Evolutionary conservation across 2,888 invertebrate genomes (phyloP).

Genomic region (Caenorhabditis wallacei): DNA sequence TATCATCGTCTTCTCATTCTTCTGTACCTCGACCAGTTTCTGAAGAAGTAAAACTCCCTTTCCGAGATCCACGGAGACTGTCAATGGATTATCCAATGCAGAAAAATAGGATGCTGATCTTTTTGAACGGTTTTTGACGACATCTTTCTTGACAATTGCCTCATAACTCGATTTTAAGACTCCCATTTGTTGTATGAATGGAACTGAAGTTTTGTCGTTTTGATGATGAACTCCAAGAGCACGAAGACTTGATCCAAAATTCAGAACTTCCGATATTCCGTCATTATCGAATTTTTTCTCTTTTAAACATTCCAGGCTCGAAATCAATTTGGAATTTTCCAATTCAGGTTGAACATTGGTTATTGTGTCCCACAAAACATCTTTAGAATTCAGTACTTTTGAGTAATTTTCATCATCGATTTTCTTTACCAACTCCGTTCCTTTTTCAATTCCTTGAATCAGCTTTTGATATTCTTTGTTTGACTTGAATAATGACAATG

Average conservation of each 20-base stretch:
- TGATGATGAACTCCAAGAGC: neutral
- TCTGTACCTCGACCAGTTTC: neutral
- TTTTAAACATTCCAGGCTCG: neutral
- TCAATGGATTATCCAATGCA: neutral
- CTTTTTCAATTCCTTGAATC: too few species aligned
- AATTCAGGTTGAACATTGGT: neutral
- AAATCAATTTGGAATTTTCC: neutral
- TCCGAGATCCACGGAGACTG: neutral
- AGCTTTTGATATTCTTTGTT: too few species aligned
- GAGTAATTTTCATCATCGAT: too few species aligned
- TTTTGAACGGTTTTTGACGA: neutral
- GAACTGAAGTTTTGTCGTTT: neutral
- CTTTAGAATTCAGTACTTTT: too few species aligned
- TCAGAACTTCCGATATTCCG: neutral
- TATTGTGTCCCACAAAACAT: too few species aligned
- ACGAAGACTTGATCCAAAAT: neutral
- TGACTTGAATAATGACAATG: too few species aligned
- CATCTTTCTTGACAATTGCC: neutral
- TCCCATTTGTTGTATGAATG: neutral
- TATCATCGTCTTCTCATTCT: too few species aligned
- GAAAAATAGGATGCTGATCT: neutral
- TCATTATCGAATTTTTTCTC: neutral
- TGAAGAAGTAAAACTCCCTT: neutral
- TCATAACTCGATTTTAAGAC: too few species aligned
- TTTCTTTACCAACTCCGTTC: too few species aligned